Evolutionary conservation across 2,797 vertebrate species (phyloP), one percentile per base, ranked within the genome.

Genomic region (Ataeniobius toweri): DNA sequence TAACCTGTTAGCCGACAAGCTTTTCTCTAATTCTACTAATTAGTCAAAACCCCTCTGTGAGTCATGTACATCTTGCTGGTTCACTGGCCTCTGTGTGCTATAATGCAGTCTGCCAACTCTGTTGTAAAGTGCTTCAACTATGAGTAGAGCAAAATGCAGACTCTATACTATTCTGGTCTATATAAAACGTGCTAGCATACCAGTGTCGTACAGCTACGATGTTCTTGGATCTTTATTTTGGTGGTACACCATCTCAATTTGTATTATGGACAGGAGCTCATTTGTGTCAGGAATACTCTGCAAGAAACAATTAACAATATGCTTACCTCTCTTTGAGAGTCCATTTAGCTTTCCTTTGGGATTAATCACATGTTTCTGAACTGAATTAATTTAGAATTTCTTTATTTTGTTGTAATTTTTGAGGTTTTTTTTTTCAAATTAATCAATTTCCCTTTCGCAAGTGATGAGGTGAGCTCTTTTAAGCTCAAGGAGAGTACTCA

Each of bases 1-100:
- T 44, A 69, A 69, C 67, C 44, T 48, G 41, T 26, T 48, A 46
- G 44, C 59, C n/a, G 59, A 75, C 28, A 61, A 75, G 59, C 22
- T 67, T 50, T 44, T 53, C 44, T 63, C 44, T 48, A 26, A 69
- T 69, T 69, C 41, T 48, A 41, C 67, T 69, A 69, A 69, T 48
- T 7, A 48, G 67, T n/a, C 67, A 48, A 24, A 69, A 48, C 5
- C 41, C 36, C 24, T 46, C 16, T 26, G 48, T 26, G 13, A 46
- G 41, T 69, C 24, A 2, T 68, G 22, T 67, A 67, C 36, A 12
- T 44, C 65, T 13, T 68, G 39, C 41, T 46, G 41, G 24, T 48
- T 69, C 41, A 16, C 12, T 48, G 8, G 41, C 1, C 24, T 44
- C 65, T 46, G 9, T 69, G 24, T 69, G 44, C 12, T 48, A 46